phyloP scores from a whole-genome alignment of 2,888 invertebrate species.

The Coleophora deauratella region DNA sequence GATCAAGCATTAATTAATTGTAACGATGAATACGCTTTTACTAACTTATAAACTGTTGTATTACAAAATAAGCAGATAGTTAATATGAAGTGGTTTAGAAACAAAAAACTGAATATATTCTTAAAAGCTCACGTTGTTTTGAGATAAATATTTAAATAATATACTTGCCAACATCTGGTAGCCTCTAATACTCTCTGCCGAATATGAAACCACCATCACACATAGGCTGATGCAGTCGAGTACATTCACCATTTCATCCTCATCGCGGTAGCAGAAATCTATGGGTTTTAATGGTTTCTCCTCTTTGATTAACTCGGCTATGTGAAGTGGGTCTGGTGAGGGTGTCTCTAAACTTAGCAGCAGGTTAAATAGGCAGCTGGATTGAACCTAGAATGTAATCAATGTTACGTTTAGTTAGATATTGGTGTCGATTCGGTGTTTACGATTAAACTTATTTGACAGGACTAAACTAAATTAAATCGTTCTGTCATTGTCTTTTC shows the following conservation, averaged over 20 bases:
- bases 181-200: constrained; percentile 94
- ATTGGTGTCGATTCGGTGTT: too few relatives aligned
- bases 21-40: too few relatives aligned
- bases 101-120: too few relatives aligned
- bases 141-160: background rate
- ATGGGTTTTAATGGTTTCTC: constrained; percentile 94
- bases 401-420: background rate
- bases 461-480: background rate
- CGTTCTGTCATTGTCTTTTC: too few relatives aligned
- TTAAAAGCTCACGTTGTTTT: too few relatives aligned
- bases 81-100: too few relatives aligned
- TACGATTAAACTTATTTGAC: too few relatives aligned
- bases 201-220: constrained; percentile 98
- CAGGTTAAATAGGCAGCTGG: constrained; percentile 92
- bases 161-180: constrained; percentile 90
- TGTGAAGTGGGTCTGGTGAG: constrained; percentile 94
- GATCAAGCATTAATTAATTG: too few relatives aligned
- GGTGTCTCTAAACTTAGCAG: constrained; percentile 94
- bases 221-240: constrained; percentile 98
- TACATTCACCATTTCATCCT: constrained; percentile 97
- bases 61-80: too few relatives aligned
- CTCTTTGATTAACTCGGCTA: constrained; percentile 92
- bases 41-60: too few relatives aligned
- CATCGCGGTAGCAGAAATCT: constrained; percentile 99
- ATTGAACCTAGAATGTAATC: constrained; percentile 78